These are phyloP conservation scores for Ploceus nigricollis DNA, from an alignment of 2,113 vertebrate genomes.

Conservation along the genomic window DNA sequence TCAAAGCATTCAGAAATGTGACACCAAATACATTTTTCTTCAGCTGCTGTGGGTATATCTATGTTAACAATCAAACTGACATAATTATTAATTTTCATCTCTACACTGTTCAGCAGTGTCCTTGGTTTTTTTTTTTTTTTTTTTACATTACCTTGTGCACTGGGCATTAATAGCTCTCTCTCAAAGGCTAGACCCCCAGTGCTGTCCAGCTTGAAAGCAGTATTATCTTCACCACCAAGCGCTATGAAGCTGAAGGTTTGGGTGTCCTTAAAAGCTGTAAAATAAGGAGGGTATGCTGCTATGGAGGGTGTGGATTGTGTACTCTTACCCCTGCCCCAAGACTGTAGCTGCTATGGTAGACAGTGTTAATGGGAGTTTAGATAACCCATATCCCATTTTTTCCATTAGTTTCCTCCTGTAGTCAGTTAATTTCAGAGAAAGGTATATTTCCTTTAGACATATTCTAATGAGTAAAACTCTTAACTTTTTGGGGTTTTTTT, in stretches of 20 bases:
- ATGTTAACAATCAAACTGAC: background rate
- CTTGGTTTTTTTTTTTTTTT: background rate
- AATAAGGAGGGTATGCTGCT: background rate
- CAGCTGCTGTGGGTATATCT: background rate
- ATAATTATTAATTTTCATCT: background rate
- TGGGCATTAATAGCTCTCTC: background rate
- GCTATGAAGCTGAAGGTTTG: background rate
- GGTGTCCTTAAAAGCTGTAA: background rate
- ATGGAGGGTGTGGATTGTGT: background rate
- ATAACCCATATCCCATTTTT: background rate
- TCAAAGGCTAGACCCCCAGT: background rate
- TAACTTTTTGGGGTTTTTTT: background rate
- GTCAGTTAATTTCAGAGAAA: background rate
- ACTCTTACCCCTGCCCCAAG: background rate
- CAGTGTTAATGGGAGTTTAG: background rate
- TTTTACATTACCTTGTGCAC: background rate
- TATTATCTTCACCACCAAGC: background rate
- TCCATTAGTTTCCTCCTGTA: background rate
- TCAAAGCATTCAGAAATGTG: background rate
- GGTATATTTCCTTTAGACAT: background rate
- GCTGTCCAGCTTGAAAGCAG: background rate
- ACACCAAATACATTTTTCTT: background rate
- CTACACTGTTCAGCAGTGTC: background rate
- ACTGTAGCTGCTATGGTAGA: background rate
- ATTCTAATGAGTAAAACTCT: background rate